A percentile compares a stretch with the other conserved stretches of the same genome.
These are phyloP conservation scores for Zelleria hepariella DNA, from an alignment of 2,888 invertebrate genomes.

Conservation along the genomic window DNA sequence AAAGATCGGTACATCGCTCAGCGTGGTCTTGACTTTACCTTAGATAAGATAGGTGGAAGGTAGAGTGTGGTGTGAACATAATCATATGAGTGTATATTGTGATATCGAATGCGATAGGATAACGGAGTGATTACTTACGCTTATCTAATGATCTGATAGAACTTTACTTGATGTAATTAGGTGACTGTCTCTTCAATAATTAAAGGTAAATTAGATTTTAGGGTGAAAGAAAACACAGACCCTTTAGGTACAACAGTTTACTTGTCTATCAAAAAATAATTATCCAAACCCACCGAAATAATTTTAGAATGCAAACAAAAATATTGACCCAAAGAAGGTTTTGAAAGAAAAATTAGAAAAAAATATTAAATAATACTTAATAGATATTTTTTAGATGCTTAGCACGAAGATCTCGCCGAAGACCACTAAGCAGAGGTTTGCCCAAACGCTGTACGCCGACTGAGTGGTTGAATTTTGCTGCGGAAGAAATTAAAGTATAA, in stretches of 20 bases:
- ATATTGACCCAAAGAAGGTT: not conserved
- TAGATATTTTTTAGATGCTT: not conserved
- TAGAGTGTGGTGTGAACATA: too few species aligned
- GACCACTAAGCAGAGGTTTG: not conserved
- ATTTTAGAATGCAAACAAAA: not conserved
- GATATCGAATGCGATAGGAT: too few species aligned
- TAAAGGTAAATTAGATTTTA: too few species aligned
- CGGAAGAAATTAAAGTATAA: not conserved
- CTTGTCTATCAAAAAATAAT: not conserved
- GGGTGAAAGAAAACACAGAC: not conserved
- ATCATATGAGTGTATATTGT: too few species aligned
- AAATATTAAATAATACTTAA: not conserved
- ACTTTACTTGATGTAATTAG: too few species aligned
- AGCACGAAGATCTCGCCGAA: not conserved
- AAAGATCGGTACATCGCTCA: too few species aligned
- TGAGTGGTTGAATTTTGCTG: not conserved
- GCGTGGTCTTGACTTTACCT: too few species aligned
- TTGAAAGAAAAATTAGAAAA: not conserved
- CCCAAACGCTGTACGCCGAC: not conserved
- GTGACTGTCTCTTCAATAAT: too few species aligned
- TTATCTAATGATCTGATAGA: too few species aligned
- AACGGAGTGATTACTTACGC: too few species aligned
- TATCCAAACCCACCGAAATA: not conserved
- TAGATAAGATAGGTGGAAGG: too few species aligned
- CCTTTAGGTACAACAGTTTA: not conserved